Evolutionary conservation across 2,888 invertebrate genomes (phyloP), one percentile per base, ranked within the genome.

Genomic region (Spisula subtruncata): DNA sequence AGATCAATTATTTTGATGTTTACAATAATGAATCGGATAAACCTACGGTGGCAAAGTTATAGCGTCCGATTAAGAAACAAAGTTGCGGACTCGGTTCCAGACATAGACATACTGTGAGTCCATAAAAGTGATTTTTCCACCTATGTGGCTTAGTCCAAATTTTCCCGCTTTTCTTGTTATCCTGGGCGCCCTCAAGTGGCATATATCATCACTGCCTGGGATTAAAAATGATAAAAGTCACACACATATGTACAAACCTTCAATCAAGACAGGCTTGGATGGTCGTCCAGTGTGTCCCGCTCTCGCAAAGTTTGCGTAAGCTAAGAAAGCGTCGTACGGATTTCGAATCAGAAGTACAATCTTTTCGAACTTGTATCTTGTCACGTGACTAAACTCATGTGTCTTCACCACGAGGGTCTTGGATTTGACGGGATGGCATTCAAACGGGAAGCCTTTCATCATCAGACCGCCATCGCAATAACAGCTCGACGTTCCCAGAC

Each of bases 311-410:
- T 66, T 82, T 29, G 71, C 41, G 35, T 51, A 87, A 8, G 86
- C 66, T 12, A 87, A 32, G 20, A 86, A 56, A 20, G 86, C 86
- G 25, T 86, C 86, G 29, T 86, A 86, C 18, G 86, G 86, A 18
- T 86, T 86, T 12, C 82, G 16, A 8, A 82, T n/a, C 20, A 82
- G 41, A 18, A 32, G 35, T n/a, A 86, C 82, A 46, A 81, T 32
- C 14, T 81, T 87, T 16, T 46, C 32, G 51, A 81, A 87, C 32
- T 80, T 56, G 35, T 25, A 66, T 25, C 25, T 5, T 25, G 5
- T 1, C 20, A 86, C n/a, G 12, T 81, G 71, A 2, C 35, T 29
- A 12, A 25, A n/a, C 18, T 87, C 71, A n/a, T 87, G 86, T 0
- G 86, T 82, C 46, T 84, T 82, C 32, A 87, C 86, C 0, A 87